Percentiles rank a stretch among this genome's conserved stretches.
These are phyloP conservation scores for Galagoides demidoff DNA, from an alignment of 2,797 vertebrate species.

Conservation along the genomic window DNA sequence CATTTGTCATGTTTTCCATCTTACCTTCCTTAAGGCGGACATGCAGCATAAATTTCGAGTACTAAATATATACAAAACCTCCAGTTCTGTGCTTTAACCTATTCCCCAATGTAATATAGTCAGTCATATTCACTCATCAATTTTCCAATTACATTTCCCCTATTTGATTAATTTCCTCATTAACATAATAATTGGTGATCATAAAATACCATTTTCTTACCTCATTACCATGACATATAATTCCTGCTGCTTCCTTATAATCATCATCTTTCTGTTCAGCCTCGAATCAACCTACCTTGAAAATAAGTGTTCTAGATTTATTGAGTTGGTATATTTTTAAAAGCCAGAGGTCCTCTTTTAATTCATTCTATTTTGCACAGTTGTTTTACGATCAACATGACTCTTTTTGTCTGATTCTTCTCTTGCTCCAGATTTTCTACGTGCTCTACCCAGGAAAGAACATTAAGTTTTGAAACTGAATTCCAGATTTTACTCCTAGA, in stretches of 20 bases:
- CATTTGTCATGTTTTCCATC: neutral
- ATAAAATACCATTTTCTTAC: constrained; percentile 85
- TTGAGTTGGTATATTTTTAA: constrained; percentile 16
- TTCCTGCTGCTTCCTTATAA: constrained; percentile 66
- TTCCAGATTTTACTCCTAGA: neutral
- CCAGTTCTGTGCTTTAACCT: constrained; percentile 77
- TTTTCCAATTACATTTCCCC: constrained; percentile 86
- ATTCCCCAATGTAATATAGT: constrained; percentile 80
- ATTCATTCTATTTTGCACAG: neutral
- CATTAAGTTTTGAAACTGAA: neutral
- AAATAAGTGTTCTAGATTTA: constrained; percentile 53
- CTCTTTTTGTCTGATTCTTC: neutral
- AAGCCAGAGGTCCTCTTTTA: neutral
- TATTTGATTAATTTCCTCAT: constrained; percentile 87
- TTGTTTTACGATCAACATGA: neutral
- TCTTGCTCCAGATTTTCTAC: neutral
- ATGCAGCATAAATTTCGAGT: constrained; percentile 65
- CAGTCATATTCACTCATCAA: constrained; percentile 84
- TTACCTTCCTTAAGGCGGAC: constrained; percentile 63
- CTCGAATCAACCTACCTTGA: constrained; percentile 73
- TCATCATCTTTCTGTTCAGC: constrained; percentile 54
- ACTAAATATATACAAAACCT: constrained; percentile 66
- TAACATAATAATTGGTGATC: constrained; percentile 87
- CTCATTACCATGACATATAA: constrained; percentile 79
- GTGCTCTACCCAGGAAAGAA: neutral